A percentile compares a stretch with the other conserved stretches of the same genome.
phyloP scores from a whole-genome alignment of 2,888 invertebrate species.

The Frankliniella intonsa region DNA sequence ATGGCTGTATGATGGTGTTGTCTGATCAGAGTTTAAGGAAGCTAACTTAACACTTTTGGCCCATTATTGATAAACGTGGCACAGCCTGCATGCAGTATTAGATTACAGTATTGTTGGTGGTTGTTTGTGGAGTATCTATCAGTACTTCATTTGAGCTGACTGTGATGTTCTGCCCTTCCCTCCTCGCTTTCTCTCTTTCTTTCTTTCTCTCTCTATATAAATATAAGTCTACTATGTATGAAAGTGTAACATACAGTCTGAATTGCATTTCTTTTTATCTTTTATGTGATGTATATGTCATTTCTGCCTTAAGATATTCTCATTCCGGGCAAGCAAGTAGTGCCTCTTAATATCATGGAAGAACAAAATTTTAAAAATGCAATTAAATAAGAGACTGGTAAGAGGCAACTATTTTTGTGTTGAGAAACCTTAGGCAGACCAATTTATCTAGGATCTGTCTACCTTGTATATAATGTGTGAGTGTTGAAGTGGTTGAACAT shows the following conservation, averaged over 20 bases:
- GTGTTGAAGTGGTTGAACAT: neutral
- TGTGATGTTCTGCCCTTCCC: slow-evolving; percentile 24
- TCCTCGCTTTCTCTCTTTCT: slow-evolving; percentile 11
- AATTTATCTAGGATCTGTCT: neutral
- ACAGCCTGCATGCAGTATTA: slow-evolving; percentile 21
- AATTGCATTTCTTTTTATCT: slow-evolving; percentile 17
- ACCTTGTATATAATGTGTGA: neutral
- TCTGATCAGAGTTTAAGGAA: neutral
- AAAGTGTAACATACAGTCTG: slow-evolving; percentile 20
- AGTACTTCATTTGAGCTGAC: slow-evolving; percentile 3
- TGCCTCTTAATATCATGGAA: neutral
- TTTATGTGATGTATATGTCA: slow-evolving; percentile 7
- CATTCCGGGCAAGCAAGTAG: neutral
- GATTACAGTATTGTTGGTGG: neutral
- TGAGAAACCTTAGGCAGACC: too few relatives aligned
- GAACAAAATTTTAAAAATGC: neutral
- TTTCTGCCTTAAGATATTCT: slow-evolving; percentile 16
- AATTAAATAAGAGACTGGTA: too few relatives aligned
- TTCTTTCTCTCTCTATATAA: neutral
- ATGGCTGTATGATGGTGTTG: neutral
- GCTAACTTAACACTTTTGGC: neutral
- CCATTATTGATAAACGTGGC: neutral
- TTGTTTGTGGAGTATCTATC: neutral
- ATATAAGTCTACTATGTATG: neutral
- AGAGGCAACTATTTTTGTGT: too few relatives aligned